phyloP scores from a whole-genome alignment of 2,113 vertebrate genomes.

The Elachura formosa region DNA sequence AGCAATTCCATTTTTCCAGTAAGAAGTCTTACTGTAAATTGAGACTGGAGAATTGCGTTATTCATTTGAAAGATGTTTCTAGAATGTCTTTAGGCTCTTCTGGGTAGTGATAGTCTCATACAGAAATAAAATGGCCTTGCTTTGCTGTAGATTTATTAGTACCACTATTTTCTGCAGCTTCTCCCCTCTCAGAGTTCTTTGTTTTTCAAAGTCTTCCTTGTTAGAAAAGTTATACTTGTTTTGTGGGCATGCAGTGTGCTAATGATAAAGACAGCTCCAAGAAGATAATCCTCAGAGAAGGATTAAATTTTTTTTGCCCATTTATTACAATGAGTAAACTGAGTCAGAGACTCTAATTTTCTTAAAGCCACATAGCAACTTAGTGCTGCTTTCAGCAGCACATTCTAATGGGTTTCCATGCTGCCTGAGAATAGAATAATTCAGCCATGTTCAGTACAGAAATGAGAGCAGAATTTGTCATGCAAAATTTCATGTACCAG shows the following conservation, averaged over 20 bases:
- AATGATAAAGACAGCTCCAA: neutral
- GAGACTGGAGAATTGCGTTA: constrained; percentile 29
- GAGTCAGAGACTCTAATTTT: constrained; percentile 2
- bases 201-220: neutral
- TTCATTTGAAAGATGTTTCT: constrained; percentile 52
- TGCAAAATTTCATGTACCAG: neutral
- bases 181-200: neutral
- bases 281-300: neutral
- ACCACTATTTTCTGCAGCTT: neutral
- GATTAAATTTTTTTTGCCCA: neutral
- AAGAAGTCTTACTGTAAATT: constrained; percentile 29
- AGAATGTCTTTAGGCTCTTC: constrained; percentile 31
- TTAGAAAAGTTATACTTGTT: neutral
- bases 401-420: neutral
- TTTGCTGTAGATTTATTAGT: constrained; percentile 19
- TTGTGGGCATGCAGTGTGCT: neutral
- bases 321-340: constrained; percentile 34
- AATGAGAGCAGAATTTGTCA: neutral
- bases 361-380: neutral
- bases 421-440: constrained; percentile 1
- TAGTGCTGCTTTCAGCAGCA: neutral
- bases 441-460: neutral
- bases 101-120: neutral
- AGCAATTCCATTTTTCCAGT: constrained; percentile 35
- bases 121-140: constrained; percentile 11